Conservation (phyloP, 2,113 vertebrate genomes). For the Alouatta palliata region DNA sequence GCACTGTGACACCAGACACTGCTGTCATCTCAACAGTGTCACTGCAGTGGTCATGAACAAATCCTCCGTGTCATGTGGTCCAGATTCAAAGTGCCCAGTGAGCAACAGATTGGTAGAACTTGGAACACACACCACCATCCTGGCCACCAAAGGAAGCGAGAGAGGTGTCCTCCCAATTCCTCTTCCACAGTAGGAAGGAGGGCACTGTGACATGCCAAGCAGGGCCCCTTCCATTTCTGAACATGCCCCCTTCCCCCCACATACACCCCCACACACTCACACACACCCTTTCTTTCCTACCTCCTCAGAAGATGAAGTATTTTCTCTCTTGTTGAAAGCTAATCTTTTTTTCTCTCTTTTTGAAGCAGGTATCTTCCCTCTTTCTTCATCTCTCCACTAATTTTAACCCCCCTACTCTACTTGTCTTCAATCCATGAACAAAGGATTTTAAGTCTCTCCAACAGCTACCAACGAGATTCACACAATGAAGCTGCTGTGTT, state of each 20-base stretch:
- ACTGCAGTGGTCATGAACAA: background rate
- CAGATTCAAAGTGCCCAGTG: background rate
- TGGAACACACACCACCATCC: background rate
- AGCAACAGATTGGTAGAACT: background rate
- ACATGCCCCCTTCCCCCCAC: fast-evolving
- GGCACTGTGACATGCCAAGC: background rate
- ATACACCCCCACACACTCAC: background rate
- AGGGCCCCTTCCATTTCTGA: background rate
- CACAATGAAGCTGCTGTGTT: background rate
- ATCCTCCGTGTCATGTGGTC: background rate
- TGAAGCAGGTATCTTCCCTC: background rate
- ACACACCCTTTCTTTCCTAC: background rate
- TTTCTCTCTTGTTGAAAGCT: background rate
- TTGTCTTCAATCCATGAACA: background rate
- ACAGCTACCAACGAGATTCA: background rate
- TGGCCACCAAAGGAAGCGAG: background rate
- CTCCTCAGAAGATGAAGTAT: background rate
- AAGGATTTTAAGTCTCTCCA: background rate
- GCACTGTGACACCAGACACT: background rate
- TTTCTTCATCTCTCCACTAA: background rate
- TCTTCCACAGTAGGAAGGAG: background rate
- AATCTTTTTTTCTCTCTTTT: background rate
- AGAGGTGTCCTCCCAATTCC: background rate
- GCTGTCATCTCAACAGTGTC: background rate
- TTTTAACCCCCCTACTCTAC: background rate